phyloP scores from a whole-genome alignment of 2,113 vertebrate genomes.

The Brachypodius melanocephalos region DNA sequence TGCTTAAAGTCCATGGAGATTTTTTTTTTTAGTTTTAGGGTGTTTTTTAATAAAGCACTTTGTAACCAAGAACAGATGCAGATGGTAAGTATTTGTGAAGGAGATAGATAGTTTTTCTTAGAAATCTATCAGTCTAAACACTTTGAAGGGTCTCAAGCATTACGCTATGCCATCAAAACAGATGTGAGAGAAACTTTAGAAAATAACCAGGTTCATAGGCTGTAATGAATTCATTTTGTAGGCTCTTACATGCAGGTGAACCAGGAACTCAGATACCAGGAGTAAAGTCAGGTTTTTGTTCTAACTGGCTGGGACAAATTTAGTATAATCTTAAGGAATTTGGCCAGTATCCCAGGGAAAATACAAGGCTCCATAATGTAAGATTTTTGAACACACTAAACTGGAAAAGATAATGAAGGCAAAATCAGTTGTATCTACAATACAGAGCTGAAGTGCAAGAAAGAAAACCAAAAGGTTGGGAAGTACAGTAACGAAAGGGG shows the following conservation, averaged over 20 bases:
- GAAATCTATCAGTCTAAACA: neutral
- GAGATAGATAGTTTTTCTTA: neutral
- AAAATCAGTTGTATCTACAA: neutral
- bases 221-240: neutral
- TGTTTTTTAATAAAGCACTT: neutral
- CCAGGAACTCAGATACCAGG: neutral
- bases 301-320: neutral
- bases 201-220: neutral
- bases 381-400: neutral
- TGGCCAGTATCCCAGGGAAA: neutral
- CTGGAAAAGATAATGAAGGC: neutral
- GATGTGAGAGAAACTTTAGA: neutral
- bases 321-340: neutral
- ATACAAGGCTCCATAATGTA: neutral
- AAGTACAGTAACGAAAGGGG: neutral
- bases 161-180: neutral
- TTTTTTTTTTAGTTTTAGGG: neutral
- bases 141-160: neutral
- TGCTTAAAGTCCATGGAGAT: neutral
- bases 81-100: neutral
- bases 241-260: neutral
- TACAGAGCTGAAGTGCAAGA: neutral
- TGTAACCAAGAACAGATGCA: neutral
- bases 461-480: neutral
- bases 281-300: neutral